Evolutionary conservation across 2,888 invertebrate genomes (phyloP), one percentile per base, ranked within the genome.

Genomic region (Plebejus anna): DNA sequence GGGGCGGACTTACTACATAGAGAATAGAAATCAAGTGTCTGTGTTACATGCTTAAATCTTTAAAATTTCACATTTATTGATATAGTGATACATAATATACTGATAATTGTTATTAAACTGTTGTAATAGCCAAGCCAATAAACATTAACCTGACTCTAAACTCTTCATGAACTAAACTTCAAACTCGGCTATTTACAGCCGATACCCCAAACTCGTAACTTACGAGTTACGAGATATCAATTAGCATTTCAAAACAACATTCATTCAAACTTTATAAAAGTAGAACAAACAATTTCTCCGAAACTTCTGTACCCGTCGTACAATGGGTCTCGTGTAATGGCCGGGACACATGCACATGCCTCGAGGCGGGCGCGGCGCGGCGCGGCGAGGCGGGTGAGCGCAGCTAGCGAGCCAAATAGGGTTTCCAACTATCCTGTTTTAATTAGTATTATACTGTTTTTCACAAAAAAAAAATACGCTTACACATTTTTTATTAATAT

Each of bases 321-420:
- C 66, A 66, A 66, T 66, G 66, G 32, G 66, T n/a, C 57, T 61
- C 75, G 75, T 78, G 77, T 36, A 77, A 61, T 75, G 76, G 73
- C 75, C 75, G 75, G 71, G 66, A 75, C 70, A 66, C 66, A 66
- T 32, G 78, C 76, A 78, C 79, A 77, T 77, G 78, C 75, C 77
- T 77, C 66, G 78, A 76, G 78, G 75, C 79, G 59, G 59, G 59
- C 59, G 7, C 4, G n/a, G 57, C 51, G 13, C 7, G 42, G 42
- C 42, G 9, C 7, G 42, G 42, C 42, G 42, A 42, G 42, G 42
- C 7, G 7, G 6, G 13, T 4, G 13, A 51, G 51, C 2, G 22
- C 59, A 4, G 82, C 82, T 80, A 83, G 87, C 86, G 85, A 57
- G 84, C 84, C 87, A 85, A 84, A 42, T 47, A 47, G 47, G 47